phyloP scores from a whole-genome alignment of 2,888 invertebrate species.

The Hedya salicella region DNA sequence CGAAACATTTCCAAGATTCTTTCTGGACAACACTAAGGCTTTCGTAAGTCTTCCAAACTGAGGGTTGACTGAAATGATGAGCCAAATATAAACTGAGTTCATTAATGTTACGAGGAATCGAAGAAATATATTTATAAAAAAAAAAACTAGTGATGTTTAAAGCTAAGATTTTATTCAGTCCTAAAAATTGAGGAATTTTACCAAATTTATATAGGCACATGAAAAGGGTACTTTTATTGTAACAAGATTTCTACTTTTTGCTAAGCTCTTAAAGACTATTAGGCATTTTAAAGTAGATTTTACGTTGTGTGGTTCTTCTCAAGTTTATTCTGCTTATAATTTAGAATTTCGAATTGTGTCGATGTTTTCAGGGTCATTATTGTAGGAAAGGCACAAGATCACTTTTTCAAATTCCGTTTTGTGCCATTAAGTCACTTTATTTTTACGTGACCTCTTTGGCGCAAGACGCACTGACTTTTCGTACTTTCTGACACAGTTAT shows the following conservation, averaged over 20 bases:
- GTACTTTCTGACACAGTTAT: constrained; percentile 21
- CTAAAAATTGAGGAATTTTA: constrained; percentile 57
- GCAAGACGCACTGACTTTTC: constrained; percentile 7
- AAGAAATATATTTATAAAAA: constrained; percentile 57
- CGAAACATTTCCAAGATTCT: not conserved
- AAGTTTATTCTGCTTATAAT: constrained; percentile 9
- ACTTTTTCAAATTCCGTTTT: constrained; percentile 20
- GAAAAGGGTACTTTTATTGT: constrained; percentile 66
- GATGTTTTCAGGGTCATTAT: constrained; percentile 38
- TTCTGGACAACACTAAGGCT: constrained; percentile 45
- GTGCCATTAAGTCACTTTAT: constrained; percentile 18
- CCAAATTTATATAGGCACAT: constrained; percentile 58
- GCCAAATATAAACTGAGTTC: constrained; percentile 70
- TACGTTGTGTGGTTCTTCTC: constrained; percentile 19
- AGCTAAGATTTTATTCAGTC: constrained; percentile 43
- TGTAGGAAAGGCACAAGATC: constrained; percentile 38
- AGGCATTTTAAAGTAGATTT: constrained; percentile 44
- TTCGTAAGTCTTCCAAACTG: constrained; percentile 77
- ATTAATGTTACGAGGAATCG: constrained; percentile 66
- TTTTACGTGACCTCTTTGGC: constrained; percentile 9
- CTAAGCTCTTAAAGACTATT: constrained; percentile 60
- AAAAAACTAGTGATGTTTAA: constrained; percentile 48
- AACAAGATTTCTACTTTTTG: constrained; percentile 62
- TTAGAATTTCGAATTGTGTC: constrained; percentile 15
- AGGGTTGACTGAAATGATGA: constrained; percentile 74